These are phyloP conservation scores for Arvicanthis niloticus DNA, from an alignment of 2,113 vertebrate genomes.

Conservation along the genomic window DNA sequence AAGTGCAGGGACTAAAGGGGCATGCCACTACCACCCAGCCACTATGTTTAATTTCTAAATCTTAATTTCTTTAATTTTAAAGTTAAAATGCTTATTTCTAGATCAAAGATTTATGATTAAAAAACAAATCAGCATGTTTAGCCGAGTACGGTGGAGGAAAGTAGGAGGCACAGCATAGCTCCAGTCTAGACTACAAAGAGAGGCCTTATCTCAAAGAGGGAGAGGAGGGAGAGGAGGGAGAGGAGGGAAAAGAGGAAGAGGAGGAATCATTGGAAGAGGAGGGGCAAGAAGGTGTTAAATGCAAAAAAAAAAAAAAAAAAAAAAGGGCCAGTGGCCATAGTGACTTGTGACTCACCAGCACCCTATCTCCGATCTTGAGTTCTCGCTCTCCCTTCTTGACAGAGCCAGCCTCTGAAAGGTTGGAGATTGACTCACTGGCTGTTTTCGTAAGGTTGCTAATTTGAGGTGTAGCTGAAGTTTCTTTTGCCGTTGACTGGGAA, in stretches of 20 bases:
- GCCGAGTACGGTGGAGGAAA: background rate
- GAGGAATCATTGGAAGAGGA: background rate
- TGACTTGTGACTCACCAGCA: slow-evolving; percentile 91
- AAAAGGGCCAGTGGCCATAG: background rate
- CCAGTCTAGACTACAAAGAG: background rate
- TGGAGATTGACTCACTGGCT: slow-evolving; percentile 96
- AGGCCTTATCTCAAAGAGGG: no score
- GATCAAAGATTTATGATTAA: background rate
- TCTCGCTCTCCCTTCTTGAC: slow-evolving; percentile 98
- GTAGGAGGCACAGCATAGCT: background rate
- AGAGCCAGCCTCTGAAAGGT: slow-evolving; percentile 96
- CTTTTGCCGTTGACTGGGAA: slow-evolving; percentile 81
- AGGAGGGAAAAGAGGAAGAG: no score
- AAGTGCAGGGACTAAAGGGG: background rate
- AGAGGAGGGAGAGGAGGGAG: background rate
- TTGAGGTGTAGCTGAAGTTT: slow-evolving; percentile 83
- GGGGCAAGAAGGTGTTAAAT: background rate
- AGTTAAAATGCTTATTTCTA: slow-evolving; percentile 28
- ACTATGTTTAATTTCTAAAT: background rate
- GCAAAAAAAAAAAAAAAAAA: background rate
- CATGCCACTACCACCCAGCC: no score
- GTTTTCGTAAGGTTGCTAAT: slow-evolving; percentile 93
- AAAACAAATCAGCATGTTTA: background rate
- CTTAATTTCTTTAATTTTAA: background rate
- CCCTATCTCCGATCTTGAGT: slow-evolving; percentile 96